Evolutionary conservation across 2,113 vertebrate genomes (phyloP).

Genomic region (Percopsis transmontana): DNA sequence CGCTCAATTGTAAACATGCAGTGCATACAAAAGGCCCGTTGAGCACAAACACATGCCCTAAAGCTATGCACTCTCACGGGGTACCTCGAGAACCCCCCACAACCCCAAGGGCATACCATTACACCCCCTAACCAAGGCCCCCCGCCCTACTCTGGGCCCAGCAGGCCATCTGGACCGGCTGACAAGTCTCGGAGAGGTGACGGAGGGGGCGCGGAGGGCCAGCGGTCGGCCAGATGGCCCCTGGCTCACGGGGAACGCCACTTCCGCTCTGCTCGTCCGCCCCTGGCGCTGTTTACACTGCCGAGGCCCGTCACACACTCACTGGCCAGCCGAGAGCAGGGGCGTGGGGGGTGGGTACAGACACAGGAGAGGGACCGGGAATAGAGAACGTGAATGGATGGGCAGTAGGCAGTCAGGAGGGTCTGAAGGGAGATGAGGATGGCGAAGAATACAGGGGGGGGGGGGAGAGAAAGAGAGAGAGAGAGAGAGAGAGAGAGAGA

Average conservation of each 20-base stretch:
- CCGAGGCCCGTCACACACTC: constrained; percentile 5
- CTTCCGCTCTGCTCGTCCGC: constrained; percentile 24
- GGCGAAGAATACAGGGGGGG: neutral
- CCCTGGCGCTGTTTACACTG: constrained; percentile 43
- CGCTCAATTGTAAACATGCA: neutral
- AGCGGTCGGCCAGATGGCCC: constrained; percentile 42
- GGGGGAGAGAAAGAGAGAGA: neutral
- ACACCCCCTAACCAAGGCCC: constrained; percentile 16
- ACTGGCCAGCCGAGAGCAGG: neutral
- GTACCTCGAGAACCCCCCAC: too few species aligned
- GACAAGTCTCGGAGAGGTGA: constrained; percentile 9
- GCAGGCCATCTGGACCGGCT: constrained; percentile 40
- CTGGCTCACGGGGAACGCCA: constrained; percentile 24
- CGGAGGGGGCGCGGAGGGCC: neutral
- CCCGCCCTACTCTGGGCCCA: neutral
- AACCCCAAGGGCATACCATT: neutral
- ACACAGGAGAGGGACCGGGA: neutral
- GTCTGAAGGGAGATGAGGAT: neutral
- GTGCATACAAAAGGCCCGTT: neutral
- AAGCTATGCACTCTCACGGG: too few species aligned
- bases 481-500: neutral
- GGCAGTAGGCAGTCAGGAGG: too few species aligned
- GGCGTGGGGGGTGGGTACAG: neutral
- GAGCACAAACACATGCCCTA: neutral
- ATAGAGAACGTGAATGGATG: neutral